Evolutionary conservation across 2,113 vertebrate genomes (phyloP).

Genomic region (Nymphicus hollandicus): DNA sequence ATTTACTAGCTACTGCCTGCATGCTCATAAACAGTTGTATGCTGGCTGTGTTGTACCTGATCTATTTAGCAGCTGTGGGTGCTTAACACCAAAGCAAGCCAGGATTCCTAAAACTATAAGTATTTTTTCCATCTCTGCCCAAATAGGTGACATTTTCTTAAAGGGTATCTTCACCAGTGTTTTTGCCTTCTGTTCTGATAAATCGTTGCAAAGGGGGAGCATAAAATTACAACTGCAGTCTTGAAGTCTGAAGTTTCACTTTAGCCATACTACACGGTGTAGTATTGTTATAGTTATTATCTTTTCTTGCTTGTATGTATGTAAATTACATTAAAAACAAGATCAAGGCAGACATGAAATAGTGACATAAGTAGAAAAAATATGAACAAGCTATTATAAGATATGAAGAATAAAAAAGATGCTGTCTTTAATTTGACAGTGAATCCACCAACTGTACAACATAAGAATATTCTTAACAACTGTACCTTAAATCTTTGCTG

Average conservation of each 20-base stretch:
- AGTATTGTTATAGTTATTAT: not conserved
- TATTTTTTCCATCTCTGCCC: not conserved
- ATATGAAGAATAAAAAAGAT: not conserved
- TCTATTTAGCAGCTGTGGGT: not conserved
- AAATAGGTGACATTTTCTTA: not conserved
- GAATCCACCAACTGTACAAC: not conserved
- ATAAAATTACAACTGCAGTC: not conserved
- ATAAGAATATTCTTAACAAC: not conserved
- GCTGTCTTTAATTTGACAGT: not conserved
- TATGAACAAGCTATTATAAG: not conserved
- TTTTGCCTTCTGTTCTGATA: not conserved
- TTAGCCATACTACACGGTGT: not conserved
- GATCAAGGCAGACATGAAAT: conserved; percentile 7
- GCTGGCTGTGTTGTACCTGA: not conserved
- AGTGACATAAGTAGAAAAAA: conserved; percentile 29
- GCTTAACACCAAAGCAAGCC: not conserved
- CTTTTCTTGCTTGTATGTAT: not conserved
- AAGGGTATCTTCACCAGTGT: not conserved
- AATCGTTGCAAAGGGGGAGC: not conserved
- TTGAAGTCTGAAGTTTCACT: not conserved
- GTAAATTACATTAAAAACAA: conserved; percentile 37
- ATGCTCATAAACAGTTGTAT: not conserved
- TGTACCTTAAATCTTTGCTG: not conserved
- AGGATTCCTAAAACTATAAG: not conserved
- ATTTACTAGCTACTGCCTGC: not conserved